Evolutionary conservation across 2,888 invertebrate species (phyloP).

Genomic region (Creontiades dilutus): DNA sequence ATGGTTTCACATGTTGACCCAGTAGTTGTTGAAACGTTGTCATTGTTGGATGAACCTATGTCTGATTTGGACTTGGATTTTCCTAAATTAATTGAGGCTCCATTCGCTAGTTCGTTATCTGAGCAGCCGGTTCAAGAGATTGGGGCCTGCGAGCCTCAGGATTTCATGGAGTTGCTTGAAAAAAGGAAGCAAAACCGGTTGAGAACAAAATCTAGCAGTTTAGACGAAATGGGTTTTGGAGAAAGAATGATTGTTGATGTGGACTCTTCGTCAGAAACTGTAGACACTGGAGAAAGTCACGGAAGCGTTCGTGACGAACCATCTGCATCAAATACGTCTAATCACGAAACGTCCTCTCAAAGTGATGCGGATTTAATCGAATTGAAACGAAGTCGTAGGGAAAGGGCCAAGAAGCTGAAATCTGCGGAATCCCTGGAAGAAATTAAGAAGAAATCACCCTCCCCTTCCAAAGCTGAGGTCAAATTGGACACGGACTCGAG

Average conservation of each 20-base stretch:
- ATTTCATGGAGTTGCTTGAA: slow-evolving; percentile 34
- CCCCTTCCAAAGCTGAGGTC: slow-evolving; percentile 66
- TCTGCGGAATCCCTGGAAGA: slow-evolving; percentile 71
- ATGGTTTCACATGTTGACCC: not conserved
- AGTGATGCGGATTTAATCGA: slow-evolving; percentile 65
- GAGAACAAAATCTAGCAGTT: not conserved
- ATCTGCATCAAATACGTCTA: slow-evolving; percentile 34
- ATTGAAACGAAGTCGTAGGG: slow-evolving; percentile 47
- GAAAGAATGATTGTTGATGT: not conserved
- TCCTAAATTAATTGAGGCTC: slow-evolving; percentile 45
- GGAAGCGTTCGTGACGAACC: not conserved
- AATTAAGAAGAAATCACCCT: slow-evolving; percentile 72
- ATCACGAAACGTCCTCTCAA: not conserved
- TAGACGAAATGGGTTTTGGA: not conserved
- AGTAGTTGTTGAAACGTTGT: not conserved
- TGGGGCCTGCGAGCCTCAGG: not conserved
- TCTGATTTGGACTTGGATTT: not conserved
- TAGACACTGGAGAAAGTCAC: slow-evolving; percentile 15
- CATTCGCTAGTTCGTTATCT: not conserved
- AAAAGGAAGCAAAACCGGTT: not conserved
- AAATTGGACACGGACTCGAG: slow-evolving; percentile 75
- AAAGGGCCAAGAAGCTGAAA: slow-evolving; percentile 70
- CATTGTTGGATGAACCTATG: slow-evolving; percentile 51
- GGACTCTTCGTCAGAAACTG: slow-evolving; percentile 28
- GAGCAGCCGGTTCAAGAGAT: not conserved